Percentiles rank a stretch among this genome's conserved stretches.
phyloP scores from a whole-genome alignment of 1,140 invertebrate genomes.

The Metopolophium dirhodum region DNA sequence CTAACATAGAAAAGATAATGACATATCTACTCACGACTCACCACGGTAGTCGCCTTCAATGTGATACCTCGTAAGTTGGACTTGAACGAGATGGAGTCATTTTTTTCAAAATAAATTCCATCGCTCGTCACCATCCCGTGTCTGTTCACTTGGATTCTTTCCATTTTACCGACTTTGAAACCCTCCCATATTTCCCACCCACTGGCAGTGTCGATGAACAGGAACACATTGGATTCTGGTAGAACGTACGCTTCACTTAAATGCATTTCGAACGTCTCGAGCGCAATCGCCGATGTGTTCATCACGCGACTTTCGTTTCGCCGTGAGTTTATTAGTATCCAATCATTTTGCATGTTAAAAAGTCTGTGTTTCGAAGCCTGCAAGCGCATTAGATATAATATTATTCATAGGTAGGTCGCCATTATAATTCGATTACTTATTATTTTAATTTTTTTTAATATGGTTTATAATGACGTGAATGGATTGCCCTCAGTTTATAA shows the following conservation, averaged over 20 bases:
- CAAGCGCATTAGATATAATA: neutral
- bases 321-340: conserved; percentile 10
- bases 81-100: neutral
- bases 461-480: neutral
- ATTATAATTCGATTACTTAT: neutral
- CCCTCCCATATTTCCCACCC: conserved; percentile 50
- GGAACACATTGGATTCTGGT: conserved; percentile 29
- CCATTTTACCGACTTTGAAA: neutral
- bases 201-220: neutral
- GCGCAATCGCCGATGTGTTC: neutral
- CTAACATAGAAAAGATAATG: neutral
- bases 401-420: neutral
- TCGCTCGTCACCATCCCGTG: neutral
- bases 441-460: neutral
- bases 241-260: neutral
- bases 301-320: neutral
- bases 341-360: conserved; percentile 30
- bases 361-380: conserved; percentile 28
- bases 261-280: conserved; percentile 28
- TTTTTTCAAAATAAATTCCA: neutral
- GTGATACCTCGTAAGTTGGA: neutral
- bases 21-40: conserved; percentile 14
- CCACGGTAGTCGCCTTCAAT: conserved; percentile 36
- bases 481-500: neutral
- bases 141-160: neutral